Evolutionary conservation across 2,888 invertebrate species (phyloP), one percentile per base, ranked within the genome.

Genomic region (Marronus borbonicus): DNA sequence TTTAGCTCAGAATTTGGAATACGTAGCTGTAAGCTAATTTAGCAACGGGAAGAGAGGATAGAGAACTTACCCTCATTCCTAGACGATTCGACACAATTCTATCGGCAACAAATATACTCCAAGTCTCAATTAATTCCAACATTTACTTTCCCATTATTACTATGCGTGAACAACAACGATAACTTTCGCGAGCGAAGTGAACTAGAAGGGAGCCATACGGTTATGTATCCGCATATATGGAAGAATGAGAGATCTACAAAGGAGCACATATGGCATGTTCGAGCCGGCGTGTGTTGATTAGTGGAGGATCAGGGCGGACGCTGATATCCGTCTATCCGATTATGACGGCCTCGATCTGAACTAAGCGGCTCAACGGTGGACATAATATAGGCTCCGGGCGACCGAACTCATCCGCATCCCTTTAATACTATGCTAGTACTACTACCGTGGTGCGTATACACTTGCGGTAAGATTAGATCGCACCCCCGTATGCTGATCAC

Each of bases 331-430:
- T 81, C 81, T 80, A 83, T 83, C 83, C 83, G 83, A 83, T 83
- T 83, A 83, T 82, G 81, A 83, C 81, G 81, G 82, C 80, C 80
- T 81, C 81, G 81, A 82, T 81, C 82, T 81, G 77, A 74, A 78
- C 78, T 84, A 84, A 84, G 84, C 84, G 83, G 84, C 84, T 84
- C 84, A 84, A 81, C 81, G 80, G 80, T 80, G 82, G 81, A 80
- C 82, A 83, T 84, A 83, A 83, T 83, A 84, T 83, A 81, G 82
- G 82, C 82, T 83, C 80, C 80, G 81, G 82, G 78, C 79, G 76
- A 78, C 80, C 74, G 78, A 80, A 81, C 64, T 79, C 77, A 82
- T 82, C 81, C 81, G 81, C 60, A 74, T 74, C 72, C 72, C 60
- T 62, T 74, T 74, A 74, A 74, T 74, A 74, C 39, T 44, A 14